Evolutionary conservation across 2,888 invertebrate genomes (phyloP).

Genomic region (Hydropsyche betteni): DNA sequence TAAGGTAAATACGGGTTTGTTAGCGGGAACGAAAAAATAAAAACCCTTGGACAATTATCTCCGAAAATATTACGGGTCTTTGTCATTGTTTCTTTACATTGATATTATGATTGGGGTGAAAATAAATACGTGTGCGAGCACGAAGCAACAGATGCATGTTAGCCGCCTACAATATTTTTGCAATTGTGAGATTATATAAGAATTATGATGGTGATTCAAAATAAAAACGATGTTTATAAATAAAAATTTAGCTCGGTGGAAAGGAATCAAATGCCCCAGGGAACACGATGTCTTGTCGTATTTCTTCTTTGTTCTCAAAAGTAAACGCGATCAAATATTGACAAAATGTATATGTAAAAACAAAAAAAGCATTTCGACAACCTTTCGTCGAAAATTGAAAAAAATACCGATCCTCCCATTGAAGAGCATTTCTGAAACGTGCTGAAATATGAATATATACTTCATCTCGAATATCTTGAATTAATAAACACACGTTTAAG

Average conservation of each 20-base stretch:
- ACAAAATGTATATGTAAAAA: slow-evolving; percentile 24
- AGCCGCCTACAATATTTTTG: too few relatives aligned
- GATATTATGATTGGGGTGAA: background rate
- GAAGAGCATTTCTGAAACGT: background rate
- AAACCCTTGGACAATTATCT: too few relatives aligned
- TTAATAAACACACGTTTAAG: background rate
- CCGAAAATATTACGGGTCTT: background rate
- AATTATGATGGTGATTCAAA: background rate
- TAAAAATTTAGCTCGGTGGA: background rate
- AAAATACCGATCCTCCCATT: too few relatives aligned
- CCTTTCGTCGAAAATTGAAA: background rate
- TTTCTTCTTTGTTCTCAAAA: slow-evolving; percentile 27
- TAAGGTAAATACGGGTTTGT: slow-evolving; percentile 25
- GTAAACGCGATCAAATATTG: slow-evolving; percentile 36
- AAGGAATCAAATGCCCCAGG: background rate
- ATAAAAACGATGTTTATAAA: slow-evolving; percentile 1
- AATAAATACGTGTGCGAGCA: too few relatives aligned
- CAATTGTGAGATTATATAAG: background rate
- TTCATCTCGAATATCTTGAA: background rate
- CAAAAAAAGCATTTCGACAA: slow-evolving; percentile 1
- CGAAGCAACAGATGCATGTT: too few relatives aligned
- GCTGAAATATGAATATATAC: background rate
- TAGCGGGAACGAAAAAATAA: slow-evolving; percentile 17
- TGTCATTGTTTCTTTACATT: background rate
- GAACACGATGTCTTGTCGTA: slow-evolving; percentile 4